These are phyloP conservation scores for Elephantulus edwardii DNA, from an alignment of 2,113 vertebrate species.

Conservation along the genomic window DNA sequence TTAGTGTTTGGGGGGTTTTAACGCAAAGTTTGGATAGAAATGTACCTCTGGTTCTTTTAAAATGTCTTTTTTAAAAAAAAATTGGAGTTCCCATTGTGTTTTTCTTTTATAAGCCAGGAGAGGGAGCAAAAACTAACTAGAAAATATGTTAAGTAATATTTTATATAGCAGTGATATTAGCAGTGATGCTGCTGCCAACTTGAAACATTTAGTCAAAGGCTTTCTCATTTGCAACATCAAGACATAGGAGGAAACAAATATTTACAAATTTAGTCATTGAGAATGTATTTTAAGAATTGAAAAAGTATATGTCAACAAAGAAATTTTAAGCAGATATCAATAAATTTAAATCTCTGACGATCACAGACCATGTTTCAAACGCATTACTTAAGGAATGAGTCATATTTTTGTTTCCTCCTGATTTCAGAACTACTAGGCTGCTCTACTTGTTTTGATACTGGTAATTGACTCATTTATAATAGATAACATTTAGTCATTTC, in stretches of 20 bases:
- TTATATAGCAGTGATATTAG: not conserved
- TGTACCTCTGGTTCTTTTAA: not conserved
- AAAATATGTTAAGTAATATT: too few species aligned
- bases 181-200: not conserved
- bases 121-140: conserved; percentile 53
- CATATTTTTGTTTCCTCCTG: not conserved
- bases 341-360: conserved; percentile 33
- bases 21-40: not conserved
- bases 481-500: not conserved
- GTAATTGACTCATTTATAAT: not conserved
- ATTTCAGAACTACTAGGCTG: not conserved
- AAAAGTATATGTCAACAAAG: conserved; percentile 23
- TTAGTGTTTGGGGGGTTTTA: not conserved
- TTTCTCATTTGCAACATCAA: conserved; percentile 14
- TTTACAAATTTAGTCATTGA: not conserved
- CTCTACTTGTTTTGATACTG: not conserved
- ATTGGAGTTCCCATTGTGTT: not conserved
- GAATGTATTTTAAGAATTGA: not conserved
- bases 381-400: not conserved
- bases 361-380: not conserved
- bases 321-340: not conserved
- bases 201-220: conserved; percentile 16
- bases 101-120: conserved; percentile 23
- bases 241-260: not conserved
- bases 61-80: too few species aligned